These are phyloP conservation scores for Melanerpes aurifrons DNA, from an alignment of 2,113 vertebrate species.

Conservation along the genomic window DNA sequence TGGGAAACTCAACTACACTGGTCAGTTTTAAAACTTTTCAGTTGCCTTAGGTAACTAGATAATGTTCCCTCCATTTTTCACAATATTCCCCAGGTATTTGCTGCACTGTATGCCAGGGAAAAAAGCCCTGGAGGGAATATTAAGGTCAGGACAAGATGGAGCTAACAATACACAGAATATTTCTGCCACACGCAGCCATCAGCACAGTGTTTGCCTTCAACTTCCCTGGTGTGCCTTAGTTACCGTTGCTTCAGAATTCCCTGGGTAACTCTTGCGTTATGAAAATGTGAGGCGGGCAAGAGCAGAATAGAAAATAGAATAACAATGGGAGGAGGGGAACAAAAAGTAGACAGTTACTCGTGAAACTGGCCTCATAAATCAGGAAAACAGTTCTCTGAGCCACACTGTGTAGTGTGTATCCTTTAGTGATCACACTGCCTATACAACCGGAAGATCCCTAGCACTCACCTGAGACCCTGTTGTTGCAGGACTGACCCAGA, in stretches of 20 bases:
- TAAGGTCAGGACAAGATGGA: constrained; percentile 19
- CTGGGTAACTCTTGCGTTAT: constrained; percentile 27
- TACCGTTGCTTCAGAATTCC: constrained; percentile 45
- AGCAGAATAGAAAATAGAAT: constrained; percentile 37
- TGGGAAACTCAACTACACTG: constrained; percentile 36
- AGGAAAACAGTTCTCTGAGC: neutral
- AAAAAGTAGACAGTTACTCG: neutral
- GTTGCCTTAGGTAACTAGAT: constrained; percentile 66
- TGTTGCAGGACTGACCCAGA: neutral
- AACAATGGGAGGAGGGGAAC: constrained; percentile 12
- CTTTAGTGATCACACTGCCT: neutral
- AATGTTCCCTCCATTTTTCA: constrained; percentile 2
- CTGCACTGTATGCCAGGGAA: constrained; percentile 18
- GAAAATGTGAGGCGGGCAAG: constrained; percentile 8
- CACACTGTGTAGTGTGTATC: neutral
- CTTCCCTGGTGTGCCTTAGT: constrained; percentile 28
- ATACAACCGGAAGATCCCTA: neutral
- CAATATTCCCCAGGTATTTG: constrained; percentile 51
- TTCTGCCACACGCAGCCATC: constrained; percentile 23
- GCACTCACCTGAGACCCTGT: neutral
- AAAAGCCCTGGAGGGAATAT: constrained; percentile 62
- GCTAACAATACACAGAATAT: constrained; percentile 53
- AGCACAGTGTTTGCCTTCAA: neutral
- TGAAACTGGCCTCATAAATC: neutral
- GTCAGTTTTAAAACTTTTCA: constrained; percentile 54